Conservation (phyloP, 2,113 vertebrate species). For the Cyprinodon tularosa region DNA sequence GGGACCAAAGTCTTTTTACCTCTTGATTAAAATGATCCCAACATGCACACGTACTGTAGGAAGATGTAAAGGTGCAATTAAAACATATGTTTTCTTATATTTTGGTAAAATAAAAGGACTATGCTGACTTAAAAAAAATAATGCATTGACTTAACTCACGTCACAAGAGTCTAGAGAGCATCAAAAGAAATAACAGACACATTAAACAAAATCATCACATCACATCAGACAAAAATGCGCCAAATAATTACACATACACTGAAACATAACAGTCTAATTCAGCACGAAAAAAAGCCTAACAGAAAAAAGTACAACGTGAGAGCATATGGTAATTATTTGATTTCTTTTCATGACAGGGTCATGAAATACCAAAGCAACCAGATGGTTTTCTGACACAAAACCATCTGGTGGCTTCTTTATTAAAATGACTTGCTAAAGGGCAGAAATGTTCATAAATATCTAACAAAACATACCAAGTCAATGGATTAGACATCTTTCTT, state of each 20-base stretch:
- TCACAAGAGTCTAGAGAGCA: constrained; percentile 14
- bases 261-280: constrained; percentile 18
- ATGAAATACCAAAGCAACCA: background rate
- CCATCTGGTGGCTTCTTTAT: constrained; percentile 2
- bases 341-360: background rate
- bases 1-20: background rate
- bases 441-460: background rate
- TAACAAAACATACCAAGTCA: background rate
- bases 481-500: background rate
- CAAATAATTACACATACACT: constrained; percentile 2
- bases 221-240: constrained; percentile 27
- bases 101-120: background rate
- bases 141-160: constrained; percentile 10
- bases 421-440: background rate
- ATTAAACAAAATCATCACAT: constrained; percentile 33
- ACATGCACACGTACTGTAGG: background rate
- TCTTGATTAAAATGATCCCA: background rate
- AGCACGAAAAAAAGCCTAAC: constrained; percentile 16
- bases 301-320: constrained; percentile 18
- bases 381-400: background rate
- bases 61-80: background rate
- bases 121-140: background rate
- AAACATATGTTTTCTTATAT: background rate
- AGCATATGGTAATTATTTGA: background rate
- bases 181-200: constrained; percentile 43